phyloP scores from a whole-genome alignment of 1,140 invertebrate species.

The Drosophila santomea region DNA sequence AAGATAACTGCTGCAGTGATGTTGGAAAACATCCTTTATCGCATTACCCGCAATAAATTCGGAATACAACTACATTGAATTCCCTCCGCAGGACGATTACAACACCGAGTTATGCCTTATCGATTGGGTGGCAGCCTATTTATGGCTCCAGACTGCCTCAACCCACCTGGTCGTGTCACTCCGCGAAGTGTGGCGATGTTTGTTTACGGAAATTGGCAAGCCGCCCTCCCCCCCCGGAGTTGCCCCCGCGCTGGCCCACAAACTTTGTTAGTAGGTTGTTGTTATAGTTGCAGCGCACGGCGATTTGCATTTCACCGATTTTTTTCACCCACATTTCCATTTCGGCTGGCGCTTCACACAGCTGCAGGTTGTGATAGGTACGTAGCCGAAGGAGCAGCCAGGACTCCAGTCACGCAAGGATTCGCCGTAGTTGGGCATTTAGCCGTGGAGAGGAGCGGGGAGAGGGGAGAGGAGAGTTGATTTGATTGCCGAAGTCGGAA shows the following conservation, averaged over 20 bases:
- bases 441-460: conserved; percentile 11
- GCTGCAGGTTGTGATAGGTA: conserved; percentile 31
- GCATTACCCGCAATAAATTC: neutral
- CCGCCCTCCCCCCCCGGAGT: conserved; percentile 1
- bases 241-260: neutral
- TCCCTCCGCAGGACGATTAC: conserved; percentile 28
- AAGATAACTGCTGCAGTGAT: neutral
- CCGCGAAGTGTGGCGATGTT: conserved; percentile 29
- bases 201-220: conserved; percentile 60
- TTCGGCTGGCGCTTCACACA: conserved; percentile 19
- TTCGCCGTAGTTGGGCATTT: conserved; percentile 30
- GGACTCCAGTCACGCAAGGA: conserved; percentile 41
- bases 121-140: conserved; percentile 63
- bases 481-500: conserved; percentile 60
- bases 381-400: conserved; percentile 16
- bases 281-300: conserved; percentile 78
- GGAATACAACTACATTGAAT: neutral
- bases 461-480: conserved; percentile 29
- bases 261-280: conserved; percentile 80
- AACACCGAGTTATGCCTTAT: conserved; percentile 52
- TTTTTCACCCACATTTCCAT: conserved; percentile 55
- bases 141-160: conserved; percentile 38
- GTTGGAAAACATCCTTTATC: neutral
- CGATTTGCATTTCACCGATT: conserved; percentile 57
- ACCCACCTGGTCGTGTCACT: conserved; percentile 27